Base-by-base conservation (phyloP, 2,888 invertebrate genomes). In the Pheosia gnoma region DNA sequence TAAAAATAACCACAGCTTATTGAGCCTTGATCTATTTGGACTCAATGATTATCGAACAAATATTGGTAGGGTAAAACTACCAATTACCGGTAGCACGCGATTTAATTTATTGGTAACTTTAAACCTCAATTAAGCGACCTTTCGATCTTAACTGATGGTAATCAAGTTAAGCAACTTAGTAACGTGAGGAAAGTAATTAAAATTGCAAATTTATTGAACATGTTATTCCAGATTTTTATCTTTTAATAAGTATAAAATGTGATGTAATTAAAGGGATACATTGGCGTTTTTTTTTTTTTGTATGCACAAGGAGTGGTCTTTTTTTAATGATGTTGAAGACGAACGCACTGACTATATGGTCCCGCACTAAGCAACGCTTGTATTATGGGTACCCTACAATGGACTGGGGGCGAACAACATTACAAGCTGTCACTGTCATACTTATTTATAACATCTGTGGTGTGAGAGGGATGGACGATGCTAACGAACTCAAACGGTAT, bases 81-180 rank as follows among this genome's bases (percentile, higher is more conserved):
- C 11, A 53, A 25, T 53, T 53, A 51, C 3, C 7, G 37, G 6
- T 38, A 10, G 37, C 37, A 9, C 25, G 4, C 13, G 5, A 13
- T 13, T 7, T 7, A 51, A 25, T 51, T 51, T 25, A 51, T 25
- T 25, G 51, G 8, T 51, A 25, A 47, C 47, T n/a, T 13, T n/a
- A 53, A 37, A 38, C 4, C 37, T 8, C 37, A 53, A 37, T 53
- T 37, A 53, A 37, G 4, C 10, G 10, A 25, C 53, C 53, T 53
- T 53, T 25, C 25, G 37, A 36, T 53, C 25, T 51, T 51, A 25
- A 51, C 51, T 51, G 10, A 37, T 53, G 53, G 10, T 37, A 53
- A 53, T 53, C 11, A 53, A 37, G 9, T 53, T 53, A 6, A 53
- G n/a, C 38, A 53, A 37, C 38, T 53, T 53, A 53, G 37, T 53